Percentiles rank a stretch among this genome's conserved stretches.
Conservation (phyloP, 2,113 vertebrate species). For the Macroglossus sobrinus region DNA sequence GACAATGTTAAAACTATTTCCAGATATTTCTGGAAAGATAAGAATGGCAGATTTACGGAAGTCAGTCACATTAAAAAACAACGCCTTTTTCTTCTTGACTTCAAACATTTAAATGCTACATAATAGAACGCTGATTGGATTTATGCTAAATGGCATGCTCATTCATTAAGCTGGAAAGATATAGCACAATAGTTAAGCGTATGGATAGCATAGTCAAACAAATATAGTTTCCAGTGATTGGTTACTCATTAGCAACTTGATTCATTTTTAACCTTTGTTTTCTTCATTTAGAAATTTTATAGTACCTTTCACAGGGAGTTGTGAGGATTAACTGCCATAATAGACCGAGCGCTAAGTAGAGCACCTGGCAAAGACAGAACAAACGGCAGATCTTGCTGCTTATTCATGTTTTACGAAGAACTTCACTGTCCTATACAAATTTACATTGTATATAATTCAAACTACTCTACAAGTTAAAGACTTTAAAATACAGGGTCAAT, state of each 20-base stretch:
- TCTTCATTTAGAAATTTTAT: background rate
- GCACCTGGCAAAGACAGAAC: background rate
- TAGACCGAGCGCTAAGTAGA: background rate
- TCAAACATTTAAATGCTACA: background rate
- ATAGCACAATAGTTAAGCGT: background rate
- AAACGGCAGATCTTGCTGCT: background rate
- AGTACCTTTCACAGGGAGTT: background rate
- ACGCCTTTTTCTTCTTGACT: background rate
- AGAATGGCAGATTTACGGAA: background rate
- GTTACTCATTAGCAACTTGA: background rate
- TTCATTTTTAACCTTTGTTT: background rate
- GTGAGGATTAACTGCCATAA: background rate
- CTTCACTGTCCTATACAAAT: background rate
- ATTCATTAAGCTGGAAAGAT: background rate
- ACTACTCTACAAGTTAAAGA: background rate
- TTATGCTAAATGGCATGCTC: background rate
- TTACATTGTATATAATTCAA: background rate
- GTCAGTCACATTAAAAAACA: background rate
- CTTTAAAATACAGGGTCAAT: background rate
- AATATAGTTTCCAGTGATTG: background rate
- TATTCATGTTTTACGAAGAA: background rate
- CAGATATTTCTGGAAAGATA: background rate
- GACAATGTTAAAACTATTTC: background rate
- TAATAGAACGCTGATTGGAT: background rate
- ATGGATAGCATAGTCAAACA: background rate